phyloP scores from a whole-genome alignment of 2,888 invertebrate genomes.

The Trisateles emortualis region DNA sequence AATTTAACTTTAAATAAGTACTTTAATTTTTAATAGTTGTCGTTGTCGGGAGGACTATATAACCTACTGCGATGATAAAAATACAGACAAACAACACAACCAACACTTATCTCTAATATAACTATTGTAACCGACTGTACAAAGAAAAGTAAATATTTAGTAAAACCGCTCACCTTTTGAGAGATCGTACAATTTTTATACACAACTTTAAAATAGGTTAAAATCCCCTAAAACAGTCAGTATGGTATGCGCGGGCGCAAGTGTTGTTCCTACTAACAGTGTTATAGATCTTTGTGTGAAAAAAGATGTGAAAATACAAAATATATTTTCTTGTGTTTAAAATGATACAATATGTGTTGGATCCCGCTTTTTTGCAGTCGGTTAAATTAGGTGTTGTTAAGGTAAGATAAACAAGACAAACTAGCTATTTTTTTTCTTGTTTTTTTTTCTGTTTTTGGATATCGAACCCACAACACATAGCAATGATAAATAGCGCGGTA shows the following conservation, averaged over 20 bases:
- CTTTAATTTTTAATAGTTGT: no score
- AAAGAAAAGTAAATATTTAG: conserved; percentile 60
- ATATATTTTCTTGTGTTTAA: conserved; percentile 15
- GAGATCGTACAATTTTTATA: conserved; percentile 33
- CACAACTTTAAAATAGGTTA: conserved; percentile 45
- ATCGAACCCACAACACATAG: no score
- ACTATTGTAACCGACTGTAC: conserved; percentile 36
- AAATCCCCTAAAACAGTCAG: conserved; percentile 31
- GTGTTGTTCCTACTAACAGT: conserved; percentile 10
- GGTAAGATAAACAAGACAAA: no score
- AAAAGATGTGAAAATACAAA: conserved; percentile 25
- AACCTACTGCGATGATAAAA: no score
- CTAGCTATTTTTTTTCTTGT: no score
- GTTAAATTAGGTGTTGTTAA: conserved; percentile 41
- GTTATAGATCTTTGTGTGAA: not conserved
- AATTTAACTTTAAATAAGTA: no score
- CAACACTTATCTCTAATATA: not conserved
- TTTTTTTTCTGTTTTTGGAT: no score
- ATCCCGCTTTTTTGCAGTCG: conserved; percentile 44
- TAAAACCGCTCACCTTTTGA: conserved; percentile 54
- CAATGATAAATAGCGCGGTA: no score
- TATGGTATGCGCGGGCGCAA: conserved; percentile 21
- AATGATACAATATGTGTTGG: conserved; percentile 45
- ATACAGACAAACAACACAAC: no score
- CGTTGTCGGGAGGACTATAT: no score